phyloP scores from a whole-genome alignment of 2,113 vertebrate genomes.

The Emydura subglobosa region DNA sequence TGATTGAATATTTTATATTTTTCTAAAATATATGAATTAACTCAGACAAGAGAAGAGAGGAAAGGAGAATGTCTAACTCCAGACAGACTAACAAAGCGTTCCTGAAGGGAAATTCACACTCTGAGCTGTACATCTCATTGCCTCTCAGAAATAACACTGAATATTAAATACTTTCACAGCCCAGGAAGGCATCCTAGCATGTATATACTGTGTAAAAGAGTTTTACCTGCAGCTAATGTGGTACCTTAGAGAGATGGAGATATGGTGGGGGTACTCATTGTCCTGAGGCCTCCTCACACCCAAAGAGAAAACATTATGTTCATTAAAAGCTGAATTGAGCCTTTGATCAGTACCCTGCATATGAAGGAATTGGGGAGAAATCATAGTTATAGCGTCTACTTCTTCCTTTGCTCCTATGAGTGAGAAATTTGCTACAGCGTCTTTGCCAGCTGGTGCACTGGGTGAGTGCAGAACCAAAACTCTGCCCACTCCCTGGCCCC shows the following conservation, averaged over 20 bases:
- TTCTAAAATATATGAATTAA: not conserved
- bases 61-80: not conserved
- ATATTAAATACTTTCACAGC: not conserved
- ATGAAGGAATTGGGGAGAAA: constrained; percentile 4
- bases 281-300: not conserved
- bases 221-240: not conserved
- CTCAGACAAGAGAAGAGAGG: not conserved
- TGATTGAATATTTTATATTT: not conserved
- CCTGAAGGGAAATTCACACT: not conserved
- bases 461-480: not conserved
- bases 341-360: not conserved
- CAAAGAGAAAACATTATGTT: not conserved
- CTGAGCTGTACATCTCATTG: accelerated
- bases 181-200: not conserved
- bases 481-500: not conserved
- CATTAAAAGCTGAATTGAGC: not conserved
- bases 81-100: not conserved
- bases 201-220: not conserved
- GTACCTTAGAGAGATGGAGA: not conserved
- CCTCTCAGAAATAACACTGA: not conserved
- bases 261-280: not conserved
- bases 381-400: not conserved
- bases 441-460: not conserved
- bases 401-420: not conserved
- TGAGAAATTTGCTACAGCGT: not conserved